phyloP scores from a whole-genome alignment of 2,113 vertebrate genomes.

The Thalassarche chlororhynchos region DNA sequence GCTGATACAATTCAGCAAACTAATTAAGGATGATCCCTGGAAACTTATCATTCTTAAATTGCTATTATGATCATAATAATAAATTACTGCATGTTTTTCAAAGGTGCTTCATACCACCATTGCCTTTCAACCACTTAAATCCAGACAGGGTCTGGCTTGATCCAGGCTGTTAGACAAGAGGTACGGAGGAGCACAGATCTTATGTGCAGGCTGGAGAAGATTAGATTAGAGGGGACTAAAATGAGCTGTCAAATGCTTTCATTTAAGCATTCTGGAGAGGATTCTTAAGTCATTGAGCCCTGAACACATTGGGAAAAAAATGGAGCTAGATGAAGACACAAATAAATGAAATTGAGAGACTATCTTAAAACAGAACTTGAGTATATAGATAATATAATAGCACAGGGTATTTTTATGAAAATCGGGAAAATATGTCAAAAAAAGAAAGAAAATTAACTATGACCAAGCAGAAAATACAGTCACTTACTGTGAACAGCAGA shows the following conservation, averaged over 20 bases:
- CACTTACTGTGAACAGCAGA: background rate
- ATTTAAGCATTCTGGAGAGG: background rate
- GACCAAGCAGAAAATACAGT: background rate
- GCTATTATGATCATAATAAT: background rate
- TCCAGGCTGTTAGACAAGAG: background rate
- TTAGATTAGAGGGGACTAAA: background rate
- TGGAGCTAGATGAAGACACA: background rate
- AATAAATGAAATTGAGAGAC: background rate
- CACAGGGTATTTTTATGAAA: background rate
- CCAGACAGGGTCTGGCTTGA: background rate
- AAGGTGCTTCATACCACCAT: rapidly evolving
- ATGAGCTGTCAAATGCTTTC: slow-evolving; percentile 11
- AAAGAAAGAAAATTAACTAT: background rate
- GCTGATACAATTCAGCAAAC: background rate
- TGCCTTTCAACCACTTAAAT: background rate
- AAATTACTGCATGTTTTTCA: background rate
- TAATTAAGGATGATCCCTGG: background rate
- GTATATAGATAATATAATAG: background rate
- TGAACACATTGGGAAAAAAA: background rate
- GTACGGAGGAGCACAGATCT: background rate
- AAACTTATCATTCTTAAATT: background rate
- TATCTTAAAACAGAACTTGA: background rate
- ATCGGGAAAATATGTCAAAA: background rate
- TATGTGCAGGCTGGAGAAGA: background rate
- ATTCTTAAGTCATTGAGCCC: background rate